Evolutionary conservation across 1,140 invertebrate genomes (phyloP).

Genomic region (Apis cerana): DNA sequence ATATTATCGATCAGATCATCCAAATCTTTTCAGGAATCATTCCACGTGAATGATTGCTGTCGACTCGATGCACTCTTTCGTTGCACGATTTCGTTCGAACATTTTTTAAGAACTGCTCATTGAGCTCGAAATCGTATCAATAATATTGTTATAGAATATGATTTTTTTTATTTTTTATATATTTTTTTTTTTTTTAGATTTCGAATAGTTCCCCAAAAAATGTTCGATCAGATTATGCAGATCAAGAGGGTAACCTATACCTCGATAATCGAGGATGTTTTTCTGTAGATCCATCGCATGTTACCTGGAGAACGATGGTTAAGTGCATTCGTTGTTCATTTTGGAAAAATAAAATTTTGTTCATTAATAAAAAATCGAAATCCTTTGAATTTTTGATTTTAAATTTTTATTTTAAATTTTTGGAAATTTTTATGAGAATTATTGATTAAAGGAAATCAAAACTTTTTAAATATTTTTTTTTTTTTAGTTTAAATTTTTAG

Average conservation of each 20-base stretch:
- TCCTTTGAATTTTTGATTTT: too few relatives aligned
- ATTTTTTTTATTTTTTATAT: background rate
- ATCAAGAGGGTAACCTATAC: background rate
- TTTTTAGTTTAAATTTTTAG: too few relatives aligned
- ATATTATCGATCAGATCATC: slow-evolving; percentile 40
- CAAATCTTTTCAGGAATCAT: slow-evolving; percentile 34
- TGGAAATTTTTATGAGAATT: too few relatives aligned
- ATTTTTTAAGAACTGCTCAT: slow-evolving; percentile 17
- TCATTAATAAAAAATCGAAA: too few relatives aligned
- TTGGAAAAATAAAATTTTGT: background rate
- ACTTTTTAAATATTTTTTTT: too few relatives aligned
- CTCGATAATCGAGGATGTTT: slow-evolving; percentile 38
- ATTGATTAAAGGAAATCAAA: too few relatives aligned
- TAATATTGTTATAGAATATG: background rate
- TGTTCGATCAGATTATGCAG: slow-evolving; percentile 14
- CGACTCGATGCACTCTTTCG: slow-evolving; percentile 11
- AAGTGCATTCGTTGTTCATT: slow-evolving; percentile 33
- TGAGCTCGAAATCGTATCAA: background rate
- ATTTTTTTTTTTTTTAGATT: background rate
- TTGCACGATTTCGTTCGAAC: background rate
- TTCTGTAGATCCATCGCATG: slow-evolving; percentile 51
- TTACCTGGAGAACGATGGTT: slow-evolving; percentile 21
- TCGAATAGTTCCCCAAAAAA: slow-evolving; percentile 18
- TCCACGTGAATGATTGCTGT: slow-evolving; percentile 21
- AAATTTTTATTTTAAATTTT: too few relatives aligned